Base-by-base conservation (phyloP, 2,113 vertebrate genomes). In the Trematomus loennbergii region DNA sequence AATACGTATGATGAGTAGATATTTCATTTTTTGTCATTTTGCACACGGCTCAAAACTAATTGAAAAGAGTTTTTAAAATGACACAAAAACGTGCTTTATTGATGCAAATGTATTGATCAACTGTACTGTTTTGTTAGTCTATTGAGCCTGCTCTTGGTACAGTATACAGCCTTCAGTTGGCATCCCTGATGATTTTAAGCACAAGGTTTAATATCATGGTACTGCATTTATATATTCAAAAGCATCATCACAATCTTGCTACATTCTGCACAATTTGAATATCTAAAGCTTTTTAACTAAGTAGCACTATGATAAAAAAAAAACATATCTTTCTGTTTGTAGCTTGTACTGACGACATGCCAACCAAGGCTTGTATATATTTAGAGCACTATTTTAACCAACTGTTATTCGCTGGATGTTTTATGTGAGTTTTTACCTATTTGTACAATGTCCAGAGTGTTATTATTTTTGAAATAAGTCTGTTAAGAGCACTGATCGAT, bases 321-420 rank as follows among this genome's bases (percentile, higher is more conserved):
- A 58, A 71, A 11, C 73, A 73, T 69, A 77, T 62, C 48, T 62
- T 68, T 89, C 55, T 86, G 69, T 88, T 59, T 84, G 83, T 84
- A 89, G 79, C 72, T 74, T 79, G 68, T 86, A 82, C 74, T 79
- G 90, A 92, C 76, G 75, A 87, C 85, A 86, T 82, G 89, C 90
- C 87, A 68, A 85, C 25, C 5, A 5, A 82, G 86, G 92, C 86
- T 76, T 92, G 85, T 87, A 89, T 78, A 75, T 85, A 87, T 75
- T 80, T 85, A 82, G 64, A 91, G 87, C 73, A 86, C 82, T 89
- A 87, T 86, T 92, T 92, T 90, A 92, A 85, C 78, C 85, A 75
- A 75, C 68, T 75, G 64, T 75, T 83, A 78, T n/a, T 72, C 36
- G 79, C 54, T 91, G 86, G 67, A 90, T 69, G 82, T 80, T 87